Base-by-base conservation (phyloP, 2,888 invertebrate genomes). In the Rhodophaea formosa region DNA sequence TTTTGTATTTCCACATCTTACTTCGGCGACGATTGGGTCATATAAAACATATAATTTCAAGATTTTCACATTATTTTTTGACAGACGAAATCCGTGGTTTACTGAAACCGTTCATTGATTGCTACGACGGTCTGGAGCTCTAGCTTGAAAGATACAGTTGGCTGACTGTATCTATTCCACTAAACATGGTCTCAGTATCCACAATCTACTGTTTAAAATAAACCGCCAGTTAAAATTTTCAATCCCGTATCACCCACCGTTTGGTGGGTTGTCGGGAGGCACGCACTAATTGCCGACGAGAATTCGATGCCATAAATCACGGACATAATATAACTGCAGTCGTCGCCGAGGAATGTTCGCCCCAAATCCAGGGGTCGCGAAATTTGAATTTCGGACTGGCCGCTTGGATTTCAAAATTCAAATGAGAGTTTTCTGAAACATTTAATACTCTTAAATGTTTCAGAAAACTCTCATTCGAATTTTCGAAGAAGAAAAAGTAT, bases 261-360 rank as follows among this genome's bases (percentile, higher is more conserved):
- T 62, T 51, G 44, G 52, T 59, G 66, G 69, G 66, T 64, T 65
- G 73, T 29, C 51, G 69, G 77, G 75, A 80, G 86, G 89, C 86
- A 86, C 88, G 88, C 89, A 89, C 88, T 90, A 90, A 90, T 90
- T 90, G 80, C 87, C 86, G 89, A 78, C 77, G 84, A 84, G 89
- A 88, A 91, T 91, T 84, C 89, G 76, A 90, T 91, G 88, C 89
- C 80, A 91, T 91, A 90, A 91, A 91, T 91, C 91, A 89, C 83
- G 75, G 87, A 76, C 83, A 89, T 88, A 89, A 89, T 90, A 90
- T 88, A 89, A 82, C 86, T 76, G 85, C 79, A 71, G 72, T 70
- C 80, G 81, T 81, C 84, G 82, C 81, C 86, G 66, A 66, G 88
- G 88, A 78, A 90, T 87, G 86, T 80, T 74, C 77, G 84, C 77